Evolutionary conservation across 1,140 invertebrate species (phyloP), one percentile per base, ranked within the genome.

Genomic region (Capitella teleta): DNA sequence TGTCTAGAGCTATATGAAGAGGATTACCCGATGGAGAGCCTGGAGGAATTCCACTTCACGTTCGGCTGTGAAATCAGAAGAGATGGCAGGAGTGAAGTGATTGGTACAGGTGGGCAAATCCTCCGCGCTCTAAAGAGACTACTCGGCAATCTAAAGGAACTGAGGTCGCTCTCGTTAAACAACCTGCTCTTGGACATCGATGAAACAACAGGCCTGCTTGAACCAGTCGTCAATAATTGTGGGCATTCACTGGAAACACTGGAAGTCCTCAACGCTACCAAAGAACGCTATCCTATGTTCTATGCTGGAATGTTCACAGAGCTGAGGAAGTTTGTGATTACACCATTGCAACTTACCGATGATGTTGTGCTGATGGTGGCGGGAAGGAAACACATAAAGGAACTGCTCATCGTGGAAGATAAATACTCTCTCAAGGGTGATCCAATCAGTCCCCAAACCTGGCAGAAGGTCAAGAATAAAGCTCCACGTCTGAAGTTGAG

Each of bases 341-440:
- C 42, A 6, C 45, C 45, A n/a, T 8, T 47, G 84, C 60, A 87
- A 68, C 67, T 90, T 14, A 79, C 82, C 42, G 81, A 85, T 52
- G 85, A 89, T 63, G 72, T 86, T 0, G 60, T 89, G 5, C 21
- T 63, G n/a, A 48, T 67, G n/a, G 57, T 64, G 10, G 57, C 60
- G 2, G 59, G 61, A 3, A 21, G 52, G 21, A 62, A 79, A 0
- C 76, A 74, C 55, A 62, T 90, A 18, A 64, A 74, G 37, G 80
- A 89, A 59, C 68, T 91, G 38, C 79, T 86, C 65, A 80, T 91
- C 43, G 61, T 87, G 8, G 85, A 88, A 66, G 87, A 86, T 67
- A 73, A 78, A 36, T 85, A 84, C 55, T 75, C 74, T 0, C 25
- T 19, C n/a, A 41, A 55, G 5, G 47, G 52, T 5, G 47, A 55